Conservation (phyloP, 1,140 invertebrate species). For the Drosophila fuyamai region DNA sequence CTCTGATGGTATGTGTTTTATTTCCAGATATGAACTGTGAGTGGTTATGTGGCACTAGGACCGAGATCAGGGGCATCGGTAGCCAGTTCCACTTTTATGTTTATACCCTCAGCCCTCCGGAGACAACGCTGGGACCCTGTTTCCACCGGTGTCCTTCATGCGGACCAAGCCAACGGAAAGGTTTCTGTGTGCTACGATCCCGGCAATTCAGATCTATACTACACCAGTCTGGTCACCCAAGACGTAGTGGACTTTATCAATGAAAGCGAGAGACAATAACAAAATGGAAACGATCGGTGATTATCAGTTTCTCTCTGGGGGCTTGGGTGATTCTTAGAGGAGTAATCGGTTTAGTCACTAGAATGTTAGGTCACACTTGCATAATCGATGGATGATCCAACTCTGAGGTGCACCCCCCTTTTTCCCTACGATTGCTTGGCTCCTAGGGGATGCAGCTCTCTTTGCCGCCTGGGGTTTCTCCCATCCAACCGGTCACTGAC, state of each 20-base stretch:
- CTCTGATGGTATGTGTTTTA: too few species aligned
- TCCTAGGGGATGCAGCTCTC: not conserved
- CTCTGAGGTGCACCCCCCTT: not conserved
- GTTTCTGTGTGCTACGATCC: conserved; percentile 23
- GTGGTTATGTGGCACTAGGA: not conserved
- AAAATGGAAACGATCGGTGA: not conserved
- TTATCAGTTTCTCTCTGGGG: not conserved
- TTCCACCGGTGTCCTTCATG: conserved; percentile 30
- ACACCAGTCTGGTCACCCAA: conserved; percentile 4
- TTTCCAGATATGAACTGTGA: not conserved
- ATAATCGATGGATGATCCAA: too few species aligned
- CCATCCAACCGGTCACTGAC: not conserved
- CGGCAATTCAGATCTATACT: conserved; percentile 1
- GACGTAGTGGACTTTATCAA: conserved; percentile 1
- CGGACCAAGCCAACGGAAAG: conserved; percentile 1
- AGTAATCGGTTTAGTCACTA: not conserved
- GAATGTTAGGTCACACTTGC: not conserved
- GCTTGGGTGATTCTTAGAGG: not conserved
- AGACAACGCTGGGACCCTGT: not conserved
- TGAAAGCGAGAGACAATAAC: too few species aligned
- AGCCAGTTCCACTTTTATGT: conserved; percentile 11
- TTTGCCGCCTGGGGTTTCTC: conserved; percentile 1
- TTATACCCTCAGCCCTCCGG: not conserved
- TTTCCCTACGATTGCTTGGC: not conserved
- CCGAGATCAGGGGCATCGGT: not conserved